Evolutionary conservation across 2,888 invertebrate genomes (phyloP).

Genomic region (Pegoplata infirma): DNA sequence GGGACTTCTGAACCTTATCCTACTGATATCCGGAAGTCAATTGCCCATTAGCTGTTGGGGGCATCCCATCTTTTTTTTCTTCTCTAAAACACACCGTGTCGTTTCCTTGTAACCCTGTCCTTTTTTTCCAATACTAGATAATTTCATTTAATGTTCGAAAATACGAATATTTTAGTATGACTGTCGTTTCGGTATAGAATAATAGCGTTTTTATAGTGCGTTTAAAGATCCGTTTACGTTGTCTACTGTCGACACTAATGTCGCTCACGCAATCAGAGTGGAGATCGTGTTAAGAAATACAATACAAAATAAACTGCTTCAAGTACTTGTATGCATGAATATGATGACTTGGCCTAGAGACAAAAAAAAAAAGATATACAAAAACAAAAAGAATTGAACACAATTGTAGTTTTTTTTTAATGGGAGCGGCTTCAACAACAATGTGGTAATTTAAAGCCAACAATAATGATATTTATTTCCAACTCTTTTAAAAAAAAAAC

Average conservation of each 20-base stretch:
- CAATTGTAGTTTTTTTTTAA: constrained; percentile 27
- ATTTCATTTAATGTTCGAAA: too few species aligned
- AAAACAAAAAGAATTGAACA: background rate
- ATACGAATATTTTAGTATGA: background rate
- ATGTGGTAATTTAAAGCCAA: constrained; percentile 59
- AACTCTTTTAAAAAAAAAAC: constrained; percentile 31
- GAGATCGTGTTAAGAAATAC: constrained; percentile 23
- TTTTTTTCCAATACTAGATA: too few species aligned
- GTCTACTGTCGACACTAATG: constrained; percentile 49
- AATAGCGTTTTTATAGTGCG: constrained; percentile 42
- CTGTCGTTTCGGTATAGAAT: background rate
- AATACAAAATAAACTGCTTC: background rate
- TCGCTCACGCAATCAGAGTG: constrained; percentile 45
- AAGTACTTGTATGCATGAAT: background rate
- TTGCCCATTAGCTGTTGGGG: too few species aligned
- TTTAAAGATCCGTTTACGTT: constrained; percentile 49
- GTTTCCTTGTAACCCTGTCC: too few species aligned
- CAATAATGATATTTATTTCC: constrained; percentile 53
- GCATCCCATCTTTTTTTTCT: too few species aligned
- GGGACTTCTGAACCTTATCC: too few species aligned
- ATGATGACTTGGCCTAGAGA: constrained; percentile 46
- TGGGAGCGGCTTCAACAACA: constrained; percentile 55
- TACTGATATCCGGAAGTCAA: too few species aligned
- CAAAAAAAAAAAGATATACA: constrained; percentile 2
- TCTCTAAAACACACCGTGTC: too few species aligned